Conservation (phyloP, 1,140 invertebrate genomes). For the Parasteatoda tepidariorum region DNA sequence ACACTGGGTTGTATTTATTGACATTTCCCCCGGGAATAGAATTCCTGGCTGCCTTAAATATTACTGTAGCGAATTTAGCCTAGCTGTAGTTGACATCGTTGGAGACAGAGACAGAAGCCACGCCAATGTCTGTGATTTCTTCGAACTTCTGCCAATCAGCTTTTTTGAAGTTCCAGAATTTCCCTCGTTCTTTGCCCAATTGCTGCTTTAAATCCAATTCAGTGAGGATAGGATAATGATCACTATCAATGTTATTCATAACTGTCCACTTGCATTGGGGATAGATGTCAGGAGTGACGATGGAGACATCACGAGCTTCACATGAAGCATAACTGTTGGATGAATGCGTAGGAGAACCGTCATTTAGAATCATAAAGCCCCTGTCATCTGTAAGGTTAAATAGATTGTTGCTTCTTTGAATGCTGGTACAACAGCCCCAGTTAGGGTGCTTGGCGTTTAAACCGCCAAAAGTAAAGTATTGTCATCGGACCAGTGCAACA, state of each 20-base stretch:
- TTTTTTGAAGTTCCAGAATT: slow-evolving; percentile 4
- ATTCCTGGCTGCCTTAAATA: neutral
- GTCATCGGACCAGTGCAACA: slow-evolving; percentile 1
- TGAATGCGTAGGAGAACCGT: neutral
- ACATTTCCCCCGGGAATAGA: neutral
- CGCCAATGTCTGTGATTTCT: neutral
- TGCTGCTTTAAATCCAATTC: neutral
- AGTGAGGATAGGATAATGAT: slow-evolving; percentile 19
- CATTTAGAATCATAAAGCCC: slow-evolving; percentile 6
- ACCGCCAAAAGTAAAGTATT: neutral
- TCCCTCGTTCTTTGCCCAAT: neutral
- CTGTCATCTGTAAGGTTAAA: neutral
- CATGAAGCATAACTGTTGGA: neutral
- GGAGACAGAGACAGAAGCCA: neutral
- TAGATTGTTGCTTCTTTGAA: neutral
- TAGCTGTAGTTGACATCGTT: neutral
- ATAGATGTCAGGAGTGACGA: neutral
- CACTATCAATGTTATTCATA: neutral
- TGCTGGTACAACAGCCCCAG: neutral
- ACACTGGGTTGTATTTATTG: neutral
- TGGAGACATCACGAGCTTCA: neutral
- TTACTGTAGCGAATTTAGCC: neutral
- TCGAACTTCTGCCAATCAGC: neutral
- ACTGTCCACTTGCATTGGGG: neutral
- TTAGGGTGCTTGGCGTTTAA: slow-evolving; percentile 5